A percentile compares a stretch with the other conserved stretches of the same genome.
phyloP scores from a whole-genome alignment of 2,888 invertebrate species.

The Clitarchus hookeri region DNA sequence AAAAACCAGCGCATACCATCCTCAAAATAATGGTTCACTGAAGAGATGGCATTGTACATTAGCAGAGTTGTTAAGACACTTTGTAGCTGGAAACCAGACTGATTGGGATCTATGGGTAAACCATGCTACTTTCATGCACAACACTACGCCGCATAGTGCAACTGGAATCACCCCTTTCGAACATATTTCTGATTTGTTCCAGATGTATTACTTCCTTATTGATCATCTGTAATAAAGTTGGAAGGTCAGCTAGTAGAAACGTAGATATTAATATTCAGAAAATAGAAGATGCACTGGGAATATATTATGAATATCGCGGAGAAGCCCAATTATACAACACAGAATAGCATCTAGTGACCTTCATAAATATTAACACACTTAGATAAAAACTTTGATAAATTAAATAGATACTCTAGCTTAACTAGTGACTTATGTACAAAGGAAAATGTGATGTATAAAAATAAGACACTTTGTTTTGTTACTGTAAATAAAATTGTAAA shows the following conservation, averaged over 20 bases:
- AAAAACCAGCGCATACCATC: neutral
- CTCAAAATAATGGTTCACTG: neutral
- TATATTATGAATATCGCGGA: no score
- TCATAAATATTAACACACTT: neutral
- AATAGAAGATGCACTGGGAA: no score
- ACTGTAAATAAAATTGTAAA: neutral
- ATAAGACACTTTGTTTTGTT: neutral
- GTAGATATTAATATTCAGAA: no score
- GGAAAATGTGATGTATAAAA: neutral
- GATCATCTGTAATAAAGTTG: neutral
- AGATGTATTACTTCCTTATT: neutral
- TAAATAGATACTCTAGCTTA: neutral
- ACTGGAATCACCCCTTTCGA: neutral
- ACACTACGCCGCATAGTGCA: neutral
- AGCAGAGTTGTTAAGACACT: neutral
- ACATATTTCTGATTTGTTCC: neutral
- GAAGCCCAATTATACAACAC: no score
- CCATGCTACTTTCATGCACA: conserved; percentile 1
- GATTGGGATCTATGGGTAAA: neutral
- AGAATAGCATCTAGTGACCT: no score
- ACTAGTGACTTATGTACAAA: neutral
- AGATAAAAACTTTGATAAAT: no score
- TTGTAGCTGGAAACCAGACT: neutral
- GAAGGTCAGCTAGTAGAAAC: neutral
- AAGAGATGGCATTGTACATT: neutral